Conservation (phyloP, 1,140 invertebrate genomes). For the Belonocnema kinseyi region DNA sequence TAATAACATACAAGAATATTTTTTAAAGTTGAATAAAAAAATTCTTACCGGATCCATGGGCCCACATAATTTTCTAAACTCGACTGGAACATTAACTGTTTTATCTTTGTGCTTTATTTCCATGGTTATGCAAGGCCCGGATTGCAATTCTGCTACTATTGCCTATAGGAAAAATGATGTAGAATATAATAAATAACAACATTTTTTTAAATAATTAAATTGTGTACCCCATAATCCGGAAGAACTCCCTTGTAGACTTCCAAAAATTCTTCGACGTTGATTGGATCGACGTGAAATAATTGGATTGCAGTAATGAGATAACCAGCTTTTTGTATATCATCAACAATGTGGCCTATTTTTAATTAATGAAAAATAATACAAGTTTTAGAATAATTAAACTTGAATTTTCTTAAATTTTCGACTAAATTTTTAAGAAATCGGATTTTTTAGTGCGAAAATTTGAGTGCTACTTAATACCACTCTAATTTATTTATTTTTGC, state of each 20-base stretch:
- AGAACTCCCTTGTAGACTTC: constrained; percentile 96
- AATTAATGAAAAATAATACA: constrained; percentile 61
- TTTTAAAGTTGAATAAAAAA: constrained; percentile 39
- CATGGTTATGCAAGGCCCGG: constrained; percentile 90
- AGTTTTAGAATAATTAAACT: no score
- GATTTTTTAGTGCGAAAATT: no score
- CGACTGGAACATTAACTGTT: constrained; percentile 79
- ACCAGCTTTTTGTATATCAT: constrained; percentile 83
- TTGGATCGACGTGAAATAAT: constrained; percentile 86
- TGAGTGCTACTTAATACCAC: no score
- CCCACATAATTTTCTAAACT: constrained; percentile 91
- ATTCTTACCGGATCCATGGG: constrained; percentile 89
- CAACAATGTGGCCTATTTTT: constrained; percentile 81
- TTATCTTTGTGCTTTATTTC: constrained; percentile 84
- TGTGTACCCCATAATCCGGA: constrained; percentile 84
- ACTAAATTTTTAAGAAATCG: no score
- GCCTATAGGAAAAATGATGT: constrained; percentile 74
- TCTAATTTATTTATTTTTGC: no score
- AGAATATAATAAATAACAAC: constrained; percentile 23
- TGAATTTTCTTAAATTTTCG: no score
- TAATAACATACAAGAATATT: constrained; percentile 33
- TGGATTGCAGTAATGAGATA: constrained; percentile 88
- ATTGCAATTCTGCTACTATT: constrained; percentile 88
- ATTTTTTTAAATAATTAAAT: not conserved
- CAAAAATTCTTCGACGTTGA: constrained; percentile 92